Base-by-base conservation (phyloP, 2,888 invertebrate species). In the Sesamia inferens region DNA sequence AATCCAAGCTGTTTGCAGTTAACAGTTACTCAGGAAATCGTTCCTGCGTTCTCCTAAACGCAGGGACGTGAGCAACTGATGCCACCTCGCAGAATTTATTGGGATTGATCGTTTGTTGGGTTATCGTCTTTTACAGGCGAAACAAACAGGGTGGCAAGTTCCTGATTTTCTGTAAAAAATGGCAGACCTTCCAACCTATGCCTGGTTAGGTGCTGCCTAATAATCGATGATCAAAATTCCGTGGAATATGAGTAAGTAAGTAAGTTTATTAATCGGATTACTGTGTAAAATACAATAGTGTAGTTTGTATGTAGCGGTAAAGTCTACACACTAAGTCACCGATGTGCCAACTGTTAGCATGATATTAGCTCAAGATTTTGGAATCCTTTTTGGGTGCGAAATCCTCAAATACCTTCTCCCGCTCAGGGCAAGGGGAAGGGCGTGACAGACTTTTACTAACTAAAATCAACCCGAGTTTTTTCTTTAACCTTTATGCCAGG, bases 1-100 rank as follows among this genome's bases (percentile, higher is more conserved):
- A 68, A 69, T 77, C 64, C 24, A 66, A 74, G 58, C 70, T 65
- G 68, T 70, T 71, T 71, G 81, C 59, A 76, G 76, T 79, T 61
- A 68, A 76, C 79, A 24, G 68, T 79, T 69, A 70, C 22, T 81
- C 61, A 76, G 65, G 31, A 31, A 65, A 39, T 61, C 71, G 24
- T 13, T 71, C 65, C 31, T 65, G 79, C 79, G 61, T 76, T 68
- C 10, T 31, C 31, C 31, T 31, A 3, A 31, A 31, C 31, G 31
- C 31, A 31, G 31, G 31, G 31, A 31, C 31, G 31, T 31, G 31
- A 31, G 31, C 3, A 31, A 31, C 31, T 31, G 31, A 31, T 31
- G 31, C 31, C 31, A 31, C 31, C 31, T 31, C 1, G 22, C 58
- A 59, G 65, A 66, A 79, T 69, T 79, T 76, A 79, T 72, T 75